These are phyloP conservation scores for Ochotona princeps DNA, from an alignment of 2,113 vertebrate species.

Conservation along the genomic window DNA sequence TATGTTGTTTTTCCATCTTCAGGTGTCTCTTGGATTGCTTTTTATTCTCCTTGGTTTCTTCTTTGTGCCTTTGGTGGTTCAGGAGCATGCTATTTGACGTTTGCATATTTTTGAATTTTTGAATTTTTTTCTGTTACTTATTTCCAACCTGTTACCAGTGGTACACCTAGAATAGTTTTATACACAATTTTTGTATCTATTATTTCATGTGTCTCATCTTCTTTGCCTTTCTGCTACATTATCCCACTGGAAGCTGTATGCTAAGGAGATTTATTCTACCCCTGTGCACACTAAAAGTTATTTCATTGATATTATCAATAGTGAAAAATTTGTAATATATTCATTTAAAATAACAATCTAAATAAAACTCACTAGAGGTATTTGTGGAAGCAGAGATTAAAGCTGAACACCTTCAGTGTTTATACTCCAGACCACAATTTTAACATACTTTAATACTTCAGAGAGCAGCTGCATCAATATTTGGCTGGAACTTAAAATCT, in stretches of 20 bases:
- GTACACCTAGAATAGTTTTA: not conserved
- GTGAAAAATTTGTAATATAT: not conserved
- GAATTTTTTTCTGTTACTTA: not conserved
- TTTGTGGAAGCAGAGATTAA: conserved; percentile 24
- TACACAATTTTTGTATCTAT: conserved; percentile 26
- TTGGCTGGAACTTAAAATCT: conserved; percentile 60
- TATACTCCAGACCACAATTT: conserved; percentile 46
- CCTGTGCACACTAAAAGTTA: not conserved
- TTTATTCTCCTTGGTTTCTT: not conserved
- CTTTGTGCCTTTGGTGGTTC: not conserved
- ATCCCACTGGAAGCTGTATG: not conserved
- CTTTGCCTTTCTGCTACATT: not conserved
- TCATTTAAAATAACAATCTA: conserved; percentile 47
- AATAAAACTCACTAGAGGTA: conserved; percentile 8
- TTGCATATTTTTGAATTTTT: not conserved
- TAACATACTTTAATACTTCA: conserved; percentile 10
- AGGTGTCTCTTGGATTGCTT: not conserved
- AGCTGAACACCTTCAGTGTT: conserved; percentile 16
- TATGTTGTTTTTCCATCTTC: not conserved
- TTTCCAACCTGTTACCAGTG: not conserved
- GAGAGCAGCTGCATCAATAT: conserved; percentile 55
- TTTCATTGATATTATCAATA: conserved; percentile 27
- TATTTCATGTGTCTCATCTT: not conserved
- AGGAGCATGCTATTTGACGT: not conserved
- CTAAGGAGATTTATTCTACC: not conserved